These are phyloP conservation scores for Drosophila niveifrons DNA, from an alignment of 2,888 invertebrate genomes.

Conservation along the genomic window DNA sequence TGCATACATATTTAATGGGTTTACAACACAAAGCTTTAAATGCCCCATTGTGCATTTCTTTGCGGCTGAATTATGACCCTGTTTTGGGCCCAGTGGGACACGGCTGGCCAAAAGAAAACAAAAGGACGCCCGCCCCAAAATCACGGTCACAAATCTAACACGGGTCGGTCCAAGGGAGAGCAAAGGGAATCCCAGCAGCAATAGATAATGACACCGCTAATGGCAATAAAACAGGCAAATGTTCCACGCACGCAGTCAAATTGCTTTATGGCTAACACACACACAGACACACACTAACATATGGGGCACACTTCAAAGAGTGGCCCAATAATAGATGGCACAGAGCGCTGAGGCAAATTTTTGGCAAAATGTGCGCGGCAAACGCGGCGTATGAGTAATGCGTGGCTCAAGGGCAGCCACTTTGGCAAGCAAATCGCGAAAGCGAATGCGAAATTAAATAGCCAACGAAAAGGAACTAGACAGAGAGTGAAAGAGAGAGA, in stretches of 20 bases:
- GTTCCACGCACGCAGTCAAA: conserved; percentile 54
- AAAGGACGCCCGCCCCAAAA: conserved; percentile 26
- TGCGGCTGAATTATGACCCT: conserved; percentile 10
- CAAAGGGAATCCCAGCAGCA: conserved; percentile 15
- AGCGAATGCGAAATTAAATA: conserved; percentile 67
- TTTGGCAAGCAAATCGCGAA: conserved; percentile 58
- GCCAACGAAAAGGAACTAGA: conserved; percentile 28
- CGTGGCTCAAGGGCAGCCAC: conserved; percentile 62
- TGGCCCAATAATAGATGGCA: conserved; percentile 13
- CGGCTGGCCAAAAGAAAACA: conserved; percentile 1
- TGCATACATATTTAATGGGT: conserved; percentile 8
- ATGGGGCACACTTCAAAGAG: conserved; percentile 15
- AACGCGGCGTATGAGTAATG: conserved; percentile 67
- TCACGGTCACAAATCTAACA: conserved; percentile 28
- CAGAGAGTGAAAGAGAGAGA: background rate
- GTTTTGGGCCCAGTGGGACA: background rate
- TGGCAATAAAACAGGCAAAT: conserved; percentile 59
- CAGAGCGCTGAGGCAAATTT: conserved; percentile 21
- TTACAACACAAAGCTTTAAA: conserved; percentile 8
- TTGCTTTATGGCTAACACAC: conserved; percentile 42
- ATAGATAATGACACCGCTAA: conserved; percentile 57
- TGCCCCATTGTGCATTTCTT: conserved; percentile 14
- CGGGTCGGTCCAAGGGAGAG: conserved; percentile 5
- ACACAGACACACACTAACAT: background rate
- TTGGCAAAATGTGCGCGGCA: conserved; percentile 35